Conservation (phyloP, 1,140 invertebrate genomes). For the Zaprionus inermis region DNA sequence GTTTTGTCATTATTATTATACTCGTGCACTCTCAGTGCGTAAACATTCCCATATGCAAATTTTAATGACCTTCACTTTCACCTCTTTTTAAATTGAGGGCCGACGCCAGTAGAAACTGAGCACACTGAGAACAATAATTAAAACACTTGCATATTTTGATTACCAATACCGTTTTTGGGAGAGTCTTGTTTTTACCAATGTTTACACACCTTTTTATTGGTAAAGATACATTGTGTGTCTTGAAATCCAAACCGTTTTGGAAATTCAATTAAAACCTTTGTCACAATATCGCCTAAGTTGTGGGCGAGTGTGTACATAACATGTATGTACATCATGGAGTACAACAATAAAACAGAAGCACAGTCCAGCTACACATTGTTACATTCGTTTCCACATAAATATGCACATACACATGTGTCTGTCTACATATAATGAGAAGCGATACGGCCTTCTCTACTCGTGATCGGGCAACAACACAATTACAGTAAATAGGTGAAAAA, state of each 20-base stretch:
- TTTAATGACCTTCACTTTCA: conserved; percentile 82
- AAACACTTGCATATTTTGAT: not conserved
- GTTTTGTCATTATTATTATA: conserved; percentile 45
- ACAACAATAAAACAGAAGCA: conserved; percentile 34
- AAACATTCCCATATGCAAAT: conserved; percentile 77
- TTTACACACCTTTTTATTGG: not conserved
- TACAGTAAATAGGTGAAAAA: conserved; percentile 81
- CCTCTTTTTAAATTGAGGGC: conserved; percentile 50
- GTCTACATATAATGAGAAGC: conserved; percentile 39
- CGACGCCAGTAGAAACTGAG: conserved; percentile 20
- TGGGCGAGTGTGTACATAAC: conserved; percentile 15
- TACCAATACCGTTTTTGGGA: not conserved
- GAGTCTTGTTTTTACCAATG: not conserved
- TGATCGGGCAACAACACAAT: conserved; percentile 73
- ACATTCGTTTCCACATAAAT: conserved; percentile 13
- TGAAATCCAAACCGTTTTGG: conserved; percentile 2
- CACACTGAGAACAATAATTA: conserved; percentile 31
- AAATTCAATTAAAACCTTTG: conserved; percentile 30
- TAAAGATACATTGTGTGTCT: not conserved
- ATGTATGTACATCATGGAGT: conserved; percentile 29
- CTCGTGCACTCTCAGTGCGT: conserved; percentile 44
- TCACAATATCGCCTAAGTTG: conserved; percentile 21
- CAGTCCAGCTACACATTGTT: conserved; percentile 15
- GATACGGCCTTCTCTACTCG: conserved; percentile 60
- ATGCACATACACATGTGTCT: conserved; percentile 15